Evolutionary conservation across 2,888 invertebrate species (phyloP).

Genomic region (Diabrotica balteata): DNA sequence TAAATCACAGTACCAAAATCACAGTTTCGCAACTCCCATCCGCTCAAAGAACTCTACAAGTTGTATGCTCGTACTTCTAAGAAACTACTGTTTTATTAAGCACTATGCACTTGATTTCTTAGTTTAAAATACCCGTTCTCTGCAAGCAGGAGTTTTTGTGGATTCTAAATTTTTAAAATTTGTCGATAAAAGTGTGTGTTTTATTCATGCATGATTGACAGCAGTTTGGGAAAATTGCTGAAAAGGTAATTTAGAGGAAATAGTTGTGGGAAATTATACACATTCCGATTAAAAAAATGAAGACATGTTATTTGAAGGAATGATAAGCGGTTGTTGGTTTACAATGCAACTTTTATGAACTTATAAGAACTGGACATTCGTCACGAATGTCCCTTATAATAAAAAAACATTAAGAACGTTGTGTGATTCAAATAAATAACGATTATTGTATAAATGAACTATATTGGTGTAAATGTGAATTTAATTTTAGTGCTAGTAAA

Average conservation of each 20-base stretch:
- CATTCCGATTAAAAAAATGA: conserved; percentile 1
- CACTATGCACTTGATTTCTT: conserved; percentile 8
- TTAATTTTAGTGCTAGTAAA: no score
- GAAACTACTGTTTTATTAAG: no score
- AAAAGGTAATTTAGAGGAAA: conserved; percentile 13
- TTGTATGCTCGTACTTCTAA: no score
- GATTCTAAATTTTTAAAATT: conserved; percentile 14
- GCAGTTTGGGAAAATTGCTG: conserved; percentile 18
- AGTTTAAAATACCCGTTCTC: conserved; percentile 9
- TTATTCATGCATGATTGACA: conserved; percentile 24
- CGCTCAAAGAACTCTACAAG: not conserved
- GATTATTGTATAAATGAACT: no score
- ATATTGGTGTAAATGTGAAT: no score
- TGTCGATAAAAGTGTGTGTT: conserved; percentile 4
- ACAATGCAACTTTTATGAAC: not conserved
- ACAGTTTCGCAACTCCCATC: not conserved
- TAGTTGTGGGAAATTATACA: conserved; percentile 28
- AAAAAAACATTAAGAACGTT: no score
- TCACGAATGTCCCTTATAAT: no score
- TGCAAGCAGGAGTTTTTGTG: conserved; percentile 9
- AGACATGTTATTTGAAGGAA: not conserved
- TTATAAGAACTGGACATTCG: no score
- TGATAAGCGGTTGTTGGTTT: not conserved
- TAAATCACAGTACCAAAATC: no score
- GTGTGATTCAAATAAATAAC: no score